Evolutionary conservation across 2,797 vertebrate genomes (phyloP).

Genomic region (Etheostoma perlongum): DNA sequence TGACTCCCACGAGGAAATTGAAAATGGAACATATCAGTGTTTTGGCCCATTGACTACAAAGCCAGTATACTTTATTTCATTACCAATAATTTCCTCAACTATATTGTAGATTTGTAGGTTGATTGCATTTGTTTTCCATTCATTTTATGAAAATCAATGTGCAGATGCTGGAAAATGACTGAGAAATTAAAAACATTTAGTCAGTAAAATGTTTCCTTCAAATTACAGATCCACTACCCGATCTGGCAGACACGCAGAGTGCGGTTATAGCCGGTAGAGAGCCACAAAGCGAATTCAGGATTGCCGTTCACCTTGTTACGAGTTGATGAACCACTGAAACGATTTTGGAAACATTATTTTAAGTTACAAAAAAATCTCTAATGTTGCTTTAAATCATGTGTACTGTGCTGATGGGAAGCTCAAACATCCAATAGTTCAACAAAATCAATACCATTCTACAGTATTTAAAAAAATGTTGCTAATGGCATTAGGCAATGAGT

Average conservation of each 20-base stretch:
- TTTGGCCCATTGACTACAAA: not conserved
- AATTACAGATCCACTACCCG: too few relatives aligned
- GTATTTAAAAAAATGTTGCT: not conserved
- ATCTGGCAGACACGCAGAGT: too few relatives aligned
- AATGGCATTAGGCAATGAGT: not conserved
- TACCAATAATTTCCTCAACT: not conserved
- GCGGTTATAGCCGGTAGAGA: too few relatives aligned
- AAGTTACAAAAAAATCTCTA: too few relatives aligned
- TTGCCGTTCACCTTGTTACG: too few relatives aligned
- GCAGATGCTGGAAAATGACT: not conserved
- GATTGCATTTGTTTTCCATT: constrained; percentile 10
- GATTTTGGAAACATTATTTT: too few relatives aligned
- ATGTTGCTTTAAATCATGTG: not conserved
- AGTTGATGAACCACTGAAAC: too few relatives aligned
- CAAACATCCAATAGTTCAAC: not conserved
- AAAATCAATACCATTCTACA: too few relatives aligned
- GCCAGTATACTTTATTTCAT: not conserved
- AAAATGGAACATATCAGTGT: not conserved
- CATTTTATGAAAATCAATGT: not conserved
- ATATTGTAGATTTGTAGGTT: not conserved
- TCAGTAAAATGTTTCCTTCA: constrained; percentile 4
- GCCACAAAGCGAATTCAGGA: too few relatives aligned
- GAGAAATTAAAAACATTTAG: not conserved
- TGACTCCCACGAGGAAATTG: too few relatives aligned
- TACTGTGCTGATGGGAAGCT: not conserved